Evolutionary conservation across 2,888 invertebrate species (phyloP).

Genomic region (Drosophila phalerata): DNA sequence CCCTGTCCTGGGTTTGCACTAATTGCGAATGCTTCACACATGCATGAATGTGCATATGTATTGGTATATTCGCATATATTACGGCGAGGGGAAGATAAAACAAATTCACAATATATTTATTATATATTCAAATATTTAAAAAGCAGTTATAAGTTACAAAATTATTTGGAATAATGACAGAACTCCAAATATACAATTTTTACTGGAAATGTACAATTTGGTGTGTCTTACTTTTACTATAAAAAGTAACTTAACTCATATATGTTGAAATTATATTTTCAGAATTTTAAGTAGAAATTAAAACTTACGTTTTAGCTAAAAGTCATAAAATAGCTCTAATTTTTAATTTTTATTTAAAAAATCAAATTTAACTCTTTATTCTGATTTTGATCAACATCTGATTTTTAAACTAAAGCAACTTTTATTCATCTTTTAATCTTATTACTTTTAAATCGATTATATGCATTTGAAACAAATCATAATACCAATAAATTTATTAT

Average conservation of each 20-base stretch:
- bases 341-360: not conserved
- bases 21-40: constrained; percentile 82
- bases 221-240: too few species aligned
- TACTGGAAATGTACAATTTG: too few species aligned
- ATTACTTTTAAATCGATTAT: not conserved
- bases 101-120: constrained; percentile 57
- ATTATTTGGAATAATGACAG: not conserved
- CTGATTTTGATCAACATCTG: not conserved
- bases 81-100: constrained; percentile 35
- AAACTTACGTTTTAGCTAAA: too few species aligned
- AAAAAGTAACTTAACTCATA: too few species aligned
- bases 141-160: not conserved
- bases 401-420: not conserved
- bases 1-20: constrained; percentile 84
- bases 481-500: too few species aligned
- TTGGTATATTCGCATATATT: not conserved
- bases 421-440: not conserved
- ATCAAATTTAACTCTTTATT: not conserved
- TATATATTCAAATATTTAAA: not conserved
- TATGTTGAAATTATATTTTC: not conserved
- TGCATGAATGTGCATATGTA: not conserved
- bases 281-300: not conserved
- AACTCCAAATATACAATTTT: not conserved
- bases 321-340: not conserved
- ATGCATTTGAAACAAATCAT: not conserved